Evolutionary conservation across 1,140 invertebrate species (phyloP).

Genomic region (Camponotus vicinus): DNA sequence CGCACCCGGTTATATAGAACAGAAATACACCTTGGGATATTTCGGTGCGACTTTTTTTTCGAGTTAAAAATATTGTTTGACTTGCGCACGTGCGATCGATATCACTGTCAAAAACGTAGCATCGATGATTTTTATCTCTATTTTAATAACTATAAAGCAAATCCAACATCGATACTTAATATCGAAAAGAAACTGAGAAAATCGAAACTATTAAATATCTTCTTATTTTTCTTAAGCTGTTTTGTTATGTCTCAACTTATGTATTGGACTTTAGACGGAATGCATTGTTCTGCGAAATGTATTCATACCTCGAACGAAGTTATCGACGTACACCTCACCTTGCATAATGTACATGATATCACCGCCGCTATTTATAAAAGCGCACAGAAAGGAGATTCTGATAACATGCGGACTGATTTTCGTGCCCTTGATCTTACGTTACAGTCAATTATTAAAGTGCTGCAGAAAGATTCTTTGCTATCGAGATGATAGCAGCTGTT

Average conservation of each 20-base stretch:
- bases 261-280: background rate
- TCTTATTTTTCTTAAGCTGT: background rate
- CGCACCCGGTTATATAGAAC: slow-evolving; percentile 57
- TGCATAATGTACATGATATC: slow-evolving; percentile 50
- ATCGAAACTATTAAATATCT: background rate
- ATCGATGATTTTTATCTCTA: background rate
- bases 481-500: background rate
- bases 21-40: slow-evolving; percentile 65
- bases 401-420: slow-evolving; percentile 23
- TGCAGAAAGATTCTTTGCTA: background rate
- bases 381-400: slow-evolving; percentile 13
- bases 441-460: slow-evolving; percentile 20
- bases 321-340: slow-evolving; percentile 48
- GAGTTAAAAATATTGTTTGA: slow-evolving; percentile 19
- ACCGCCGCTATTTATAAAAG: slow-evolving; percentile 41
- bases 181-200: background rate
- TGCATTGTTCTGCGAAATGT: slow-evolving; percentile 14
- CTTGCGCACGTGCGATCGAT: background rate
- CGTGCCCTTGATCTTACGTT: slow-evolving; percentile 53
- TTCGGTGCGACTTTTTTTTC: slow-evolving; percentile 49
- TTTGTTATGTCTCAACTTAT: background rate
- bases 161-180: background rate
- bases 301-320: slow-evolving; percentile 3
- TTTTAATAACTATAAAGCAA: background rate
- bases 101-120: background rate